Conservation (phyloP, 2,113 vertebrate genomes). For the Tricholaema leucomelas region DNA sequence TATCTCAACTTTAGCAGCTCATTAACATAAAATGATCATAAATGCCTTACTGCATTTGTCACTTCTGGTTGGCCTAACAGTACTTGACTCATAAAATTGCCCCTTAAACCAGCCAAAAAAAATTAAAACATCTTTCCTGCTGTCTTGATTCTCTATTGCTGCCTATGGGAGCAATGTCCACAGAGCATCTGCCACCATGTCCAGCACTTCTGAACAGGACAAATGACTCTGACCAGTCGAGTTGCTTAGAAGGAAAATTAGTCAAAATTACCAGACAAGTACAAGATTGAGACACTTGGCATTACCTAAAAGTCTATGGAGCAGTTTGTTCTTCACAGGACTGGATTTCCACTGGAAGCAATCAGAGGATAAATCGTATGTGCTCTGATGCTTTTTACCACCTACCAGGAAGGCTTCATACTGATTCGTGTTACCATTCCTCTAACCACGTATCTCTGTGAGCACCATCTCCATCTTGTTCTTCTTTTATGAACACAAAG, state of each 20-base stretch:
- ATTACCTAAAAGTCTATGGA: not conserved
- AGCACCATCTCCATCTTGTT: not conserved
- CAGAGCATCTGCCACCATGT: accelerated
- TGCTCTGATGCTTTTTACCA: not conserved
- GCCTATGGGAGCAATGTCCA: not conserved
- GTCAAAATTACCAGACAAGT: not conserved
- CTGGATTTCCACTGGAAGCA: not conserved
- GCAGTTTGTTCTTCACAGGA: not conserved
- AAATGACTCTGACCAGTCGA: not conserved
- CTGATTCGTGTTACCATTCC: not conserved
- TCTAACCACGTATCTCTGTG: not conserved
- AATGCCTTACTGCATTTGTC: not conserved
- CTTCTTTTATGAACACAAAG: not conserved
- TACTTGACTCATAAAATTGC: not conserved
- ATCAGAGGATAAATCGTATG: not conserved
- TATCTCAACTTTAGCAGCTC: not conserved
- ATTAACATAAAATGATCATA: not conserved
- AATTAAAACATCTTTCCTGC: not conserved
- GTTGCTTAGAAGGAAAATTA: not conserved
- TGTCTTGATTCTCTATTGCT: not conserved
- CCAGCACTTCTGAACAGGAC: not conserved
- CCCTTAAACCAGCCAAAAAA: not conserved
- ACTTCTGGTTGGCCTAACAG: not conserved
- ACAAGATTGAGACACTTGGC: not conserved
- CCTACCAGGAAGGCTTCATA: not conserved